Conservation (phyloP, 2,113 vertebrate species). For the Hypocryptadius cinnamomeus region DNA sequence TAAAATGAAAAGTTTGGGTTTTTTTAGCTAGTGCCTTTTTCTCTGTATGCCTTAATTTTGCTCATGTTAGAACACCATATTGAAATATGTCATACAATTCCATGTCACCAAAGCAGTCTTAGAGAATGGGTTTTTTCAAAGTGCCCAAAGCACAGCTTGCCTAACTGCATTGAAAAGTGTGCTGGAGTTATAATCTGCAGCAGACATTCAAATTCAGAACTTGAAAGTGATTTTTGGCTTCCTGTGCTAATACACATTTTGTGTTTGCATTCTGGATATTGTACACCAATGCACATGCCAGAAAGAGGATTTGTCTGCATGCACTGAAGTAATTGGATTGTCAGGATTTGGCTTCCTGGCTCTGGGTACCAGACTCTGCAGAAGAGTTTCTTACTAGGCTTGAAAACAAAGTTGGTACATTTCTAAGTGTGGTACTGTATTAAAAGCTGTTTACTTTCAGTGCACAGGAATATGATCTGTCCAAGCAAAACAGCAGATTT, state of each 20-base stretch:
- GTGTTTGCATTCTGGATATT: neutral
- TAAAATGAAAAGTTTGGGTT: neutral
- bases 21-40: slow-evolving; percentile 67
- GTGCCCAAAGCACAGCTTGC: neutral
- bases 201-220: neutral
- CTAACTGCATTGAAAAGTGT: neutral
- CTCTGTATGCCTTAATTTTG: slow-evolving; percentile 71
- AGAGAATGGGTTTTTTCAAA: neutral
- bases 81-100: neutral
- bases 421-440: neutral
- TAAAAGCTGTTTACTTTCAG: neutral
- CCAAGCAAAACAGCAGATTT: neutral
- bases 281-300: neutral
- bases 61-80: neutral
- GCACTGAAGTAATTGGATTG: neutral
- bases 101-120: neutral
- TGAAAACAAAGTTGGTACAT: neutral
- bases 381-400: neutral
- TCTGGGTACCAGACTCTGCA: neutral
- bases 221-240: neutral
- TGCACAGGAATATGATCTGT: neutral
- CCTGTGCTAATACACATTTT: neutral
- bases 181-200: neutral
- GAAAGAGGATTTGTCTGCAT: neutral
- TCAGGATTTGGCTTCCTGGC: neutral